Percentiles rank a stretch among this genome's conserved stretches.
Evolutionary conservation across 2,113 vertebrate genomes (phyloP).

Genomic region (Marcusenius ussheri): DNA sequence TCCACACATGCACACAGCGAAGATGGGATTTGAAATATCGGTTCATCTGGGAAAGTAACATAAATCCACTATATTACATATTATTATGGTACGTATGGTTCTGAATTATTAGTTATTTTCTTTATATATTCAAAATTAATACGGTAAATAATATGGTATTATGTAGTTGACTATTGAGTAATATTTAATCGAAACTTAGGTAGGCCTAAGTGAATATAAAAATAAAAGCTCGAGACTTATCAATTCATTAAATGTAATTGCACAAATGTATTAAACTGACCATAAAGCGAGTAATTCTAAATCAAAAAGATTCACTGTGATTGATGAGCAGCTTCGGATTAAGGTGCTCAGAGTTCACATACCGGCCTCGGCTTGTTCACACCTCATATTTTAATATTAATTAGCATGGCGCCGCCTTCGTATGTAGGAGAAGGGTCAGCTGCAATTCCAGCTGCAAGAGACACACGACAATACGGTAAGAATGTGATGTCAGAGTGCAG

Average conservation of each 20-base stretch:
- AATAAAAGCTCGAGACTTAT: no score
- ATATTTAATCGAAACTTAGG: neutral
- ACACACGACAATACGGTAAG: neutral
- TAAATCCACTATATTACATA: no score
- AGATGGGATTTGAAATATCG: no score
- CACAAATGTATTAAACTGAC: no score
- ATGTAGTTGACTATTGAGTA: neutral
- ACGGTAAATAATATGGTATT: neutral
- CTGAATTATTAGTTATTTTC: neutral
- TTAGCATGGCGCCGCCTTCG: neutral
- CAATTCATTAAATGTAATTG: neutral
- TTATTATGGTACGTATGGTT: neutral
- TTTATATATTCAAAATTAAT: neutral
- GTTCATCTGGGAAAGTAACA: no score
- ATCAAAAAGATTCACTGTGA: neutral
- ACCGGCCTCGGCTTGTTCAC: neutral
- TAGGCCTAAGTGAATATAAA: neutral
- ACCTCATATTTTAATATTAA: neutral
- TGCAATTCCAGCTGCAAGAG: neutral
- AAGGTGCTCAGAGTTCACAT: neutral
- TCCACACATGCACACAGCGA: neutral
- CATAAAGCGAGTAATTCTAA: no score
- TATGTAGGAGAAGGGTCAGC: neutral
- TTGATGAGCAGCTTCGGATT: neutral
- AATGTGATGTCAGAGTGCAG: neutral